Evolutionary conservation across 1,140 invertebrate species (phyloP).

Genomic region (Drosophila asahinai): DNA sequence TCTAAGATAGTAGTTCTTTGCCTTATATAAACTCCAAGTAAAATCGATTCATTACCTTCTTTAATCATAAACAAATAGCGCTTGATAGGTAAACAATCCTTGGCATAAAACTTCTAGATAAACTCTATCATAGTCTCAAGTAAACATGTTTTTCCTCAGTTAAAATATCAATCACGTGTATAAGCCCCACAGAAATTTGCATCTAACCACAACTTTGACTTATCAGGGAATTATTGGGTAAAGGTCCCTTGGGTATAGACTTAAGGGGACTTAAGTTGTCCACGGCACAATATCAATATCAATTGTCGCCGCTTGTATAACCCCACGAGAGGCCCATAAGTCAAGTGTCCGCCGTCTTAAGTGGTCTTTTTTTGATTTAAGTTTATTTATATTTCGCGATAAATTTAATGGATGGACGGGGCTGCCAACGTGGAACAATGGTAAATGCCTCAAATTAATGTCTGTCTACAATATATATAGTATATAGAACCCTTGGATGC

Average conservation of each 20-base stretch:
- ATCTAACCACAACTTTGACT: constrained; percentile 3
- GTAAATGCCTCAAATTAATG: constrained; percentile 14
- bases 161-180: constrained; percentile 7
- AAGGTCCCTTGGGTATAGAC: constrained; percentile 6
- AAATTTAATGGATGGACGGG: constrained; percentile 66
- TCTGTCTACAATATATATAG: constrained; percentile 4
- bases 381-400: constrained; percentile 69
- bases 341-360: constrained; percentile 67
- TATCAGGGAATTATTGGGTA: constrained; percentile 22
- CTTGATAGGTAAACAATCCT: constrained; percentile 12
- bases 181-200: constrained; percentile 14
- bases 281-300: constrained; percentile 28
- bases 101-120: constrained; percentile 6
- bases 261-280: constrained; percentile 43
- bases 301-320: constrained; percentile 48
- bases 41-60: neutral
- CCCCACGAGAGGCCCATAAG: constrained; percentile 45
- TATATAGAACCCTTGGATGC: neutral
- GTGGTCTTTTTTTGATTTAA: constrained; percentile 61
- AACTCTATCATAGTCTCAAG: neutral
- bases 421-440: neutral
- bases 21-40: neutral
- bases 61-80: constrained; percentile 3
- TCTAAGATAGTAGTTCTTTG: neutral
- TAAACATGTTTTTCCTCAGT: constrained; percentile 7